A percentile compares a stretch with the other conserved stretches of the same genome.
phyloP scores from a whole-genome alignment of 1,140 invertebrate genomes.

The Conus ventricosus region DNA sequence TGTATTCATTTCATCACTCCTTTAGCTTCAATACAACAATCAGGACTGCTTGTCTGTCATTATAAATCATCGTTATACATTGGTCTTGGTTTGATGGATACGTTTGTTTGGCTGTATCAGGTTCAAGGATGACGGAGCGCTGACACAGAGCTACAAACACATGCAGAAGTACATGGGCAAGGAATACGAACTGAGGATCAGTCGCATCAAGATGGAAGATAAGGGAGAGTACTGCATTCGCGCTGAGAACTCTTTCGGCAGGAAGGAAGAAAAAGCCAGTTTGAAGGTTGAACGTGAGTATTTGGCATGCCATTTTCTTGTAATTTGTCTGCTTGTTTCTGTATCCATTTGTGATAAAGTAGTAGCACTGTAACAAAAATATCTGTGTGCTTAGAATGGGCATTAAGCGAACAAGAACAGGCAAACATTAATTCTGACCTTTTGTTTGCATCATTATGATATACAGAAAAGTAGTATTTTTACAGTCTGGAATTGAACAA shows the following conservation, averaged over 20 bases:
- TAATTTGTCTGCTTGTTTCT: neutral
- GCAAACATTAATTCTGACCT: no score
- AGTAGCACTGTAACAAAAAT: no score
- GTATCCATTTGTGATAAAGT: neutral
- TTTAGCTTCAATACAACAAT: no score
- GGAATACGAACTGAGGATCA: constrained; percentile 98
- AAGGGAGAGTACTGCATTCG: constrained; percentile 97
- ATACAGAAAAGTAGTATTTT: no score
- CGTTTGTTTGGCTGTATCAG: constrained; percentile 37
- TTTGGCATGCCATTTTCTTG: neutral
- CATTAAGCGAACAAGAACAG: no score
- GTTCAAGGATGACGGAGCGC: constrained; percentile 66
- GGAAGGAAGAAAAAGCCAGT: constrained; percentile 96
- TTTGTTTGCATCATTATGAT: no score
- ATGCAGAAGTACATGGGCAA: constrained; percentile 98
- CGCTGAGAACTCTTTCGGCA: constrained; percentile 98
- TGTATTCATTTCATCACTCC: no score
- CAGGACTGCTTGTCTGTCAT: no score
- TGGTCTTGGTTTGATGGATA: neutral
- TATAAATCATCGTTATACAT: no score
- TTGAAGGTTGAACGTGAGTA: constrained; percentile 93
- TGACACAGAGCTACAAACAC: constrained; percentile 98
- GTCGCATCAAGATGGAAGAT: constrained; percentile 95
- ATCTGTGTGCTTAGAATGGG: no score
- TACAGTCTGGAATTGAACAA: no score